Conservation (phyloP, 2,797 vertebrate species). For the Lepilemur septentrionalis region DNA sequence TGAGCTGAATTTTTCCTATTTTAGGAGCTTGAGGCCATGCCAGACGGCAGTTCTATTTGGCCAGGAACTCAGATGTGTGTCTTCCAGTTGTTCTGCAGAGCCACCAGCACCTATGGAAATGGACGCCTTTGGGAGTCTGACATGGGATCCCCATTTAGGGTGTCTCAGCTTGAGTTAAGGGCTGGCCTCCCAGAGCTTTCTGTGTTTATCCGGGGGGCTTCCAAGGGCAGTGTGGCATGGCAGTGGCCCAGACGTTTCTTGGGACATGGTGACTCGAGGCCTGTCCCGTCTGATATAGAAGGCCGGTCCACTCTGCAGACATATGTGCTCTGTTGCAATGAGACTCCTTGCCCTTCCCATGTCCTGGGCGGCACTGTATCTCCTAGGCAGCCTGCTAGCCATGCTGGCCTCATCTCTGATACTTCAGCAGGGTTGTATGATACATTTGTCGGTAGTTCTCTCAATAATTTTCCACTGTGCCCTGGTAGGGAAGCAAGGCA, state of each 20-base stretch:
- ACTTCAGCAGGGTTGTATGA: neutral
- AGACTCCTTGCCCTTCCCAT: neutral
- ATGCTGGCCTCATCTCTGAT: neutral
- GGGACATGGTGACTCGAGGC: rapidly evolving
- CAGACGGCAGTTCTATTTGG: neutral
- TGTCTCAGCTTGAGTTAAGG: neutral
- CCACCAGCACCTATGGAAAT: neutral
- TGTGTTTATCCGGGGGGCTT: neutral
- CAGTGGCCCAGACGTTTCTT: neutral
- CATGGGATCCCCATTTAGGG: neutral
- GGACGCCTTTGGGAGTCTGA: neutral
- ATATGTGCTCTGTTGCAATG: neutral
- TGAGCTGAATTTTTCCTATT: neutral
- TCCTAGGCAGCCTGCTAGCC: neutral
- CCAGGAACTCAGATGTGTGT: neutral
- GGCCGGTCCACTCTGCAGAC: neutral
- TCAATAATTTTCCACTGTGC: neutral
- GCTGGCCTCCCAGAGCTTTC: neutral
- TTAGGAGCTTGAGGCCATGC: neutral
- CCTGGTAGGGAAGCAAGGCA: neutral
- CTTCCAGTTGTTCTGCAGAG: neutral
- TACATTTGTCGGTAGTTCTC: too few species aligned
- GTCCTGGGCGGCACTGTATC: rapidly evolving
- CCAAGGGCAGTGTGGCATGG: neutral
- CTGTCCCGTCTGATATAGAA: neutral